Conservation (phyloP, 2,797 vertebrate genomes). For the Gallinago solitaria region DNA sequence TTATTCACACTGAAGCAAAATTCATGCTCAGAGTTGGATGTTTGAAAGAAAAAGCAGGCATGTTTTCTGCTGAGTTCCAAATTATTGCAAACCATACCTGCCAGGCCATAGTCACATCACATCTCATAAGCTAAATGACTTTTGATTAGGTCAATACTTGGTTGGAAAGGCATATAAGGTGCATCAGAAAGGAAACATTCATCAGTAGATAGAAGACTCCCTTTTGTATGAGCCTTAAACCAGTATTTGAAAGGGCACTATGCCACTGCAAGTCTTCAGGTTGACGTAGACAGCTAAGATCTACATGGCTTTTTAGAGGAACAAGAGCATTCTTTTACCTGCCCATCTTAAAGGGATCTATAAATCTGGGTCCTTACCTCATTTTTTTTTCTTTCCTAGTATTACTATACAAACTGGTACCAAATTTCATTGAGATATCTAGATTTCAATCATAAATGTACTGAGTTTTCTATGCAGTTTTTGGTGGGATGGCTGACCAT, state of each 20-base stretch:
- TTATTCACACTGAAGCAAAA: background rate
- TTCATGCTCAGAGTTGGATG: background rate
- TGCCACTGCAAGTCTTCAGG: background rate
- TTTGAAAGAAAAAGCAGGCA: background rate
- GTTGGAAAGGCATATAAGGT: background rate
- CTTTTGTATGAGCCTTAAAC: background rate
- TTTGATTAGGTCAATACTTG: conserved; percentile 49
- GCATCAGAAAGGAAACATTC: background rate
- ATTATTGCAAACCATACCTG: background rate
- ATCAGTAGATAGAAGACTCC: background rate
- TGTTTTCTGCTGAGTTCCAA: conserved; percentile 22
- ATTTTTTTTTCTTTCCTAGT: background rate
- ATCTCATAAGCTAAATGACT: background rate
- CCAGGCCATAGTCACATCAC: background rate
- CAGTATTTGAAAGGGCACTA: background rate
- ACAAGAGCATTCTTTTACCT: background rate
- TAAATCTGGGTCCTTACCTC: background rate
- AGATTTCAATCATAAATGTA: background rate
- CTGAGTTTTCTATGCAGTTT: background rate
- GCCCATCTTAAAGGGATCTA: background rate
- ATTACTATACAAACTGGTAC: background rate
- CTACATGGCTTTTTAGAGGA: background rate
- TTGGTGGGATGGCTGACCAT: background rate
- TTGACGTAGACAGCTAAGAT: background rate
- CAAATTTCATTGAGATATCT: background rate